A percentile compares a stretch with the other conserved stretches of the same genome.
Evolutionary conservation across 2,888 invertebrate species (phyloP).

Genomic region (Tubulanus polymorphus): DNA sequence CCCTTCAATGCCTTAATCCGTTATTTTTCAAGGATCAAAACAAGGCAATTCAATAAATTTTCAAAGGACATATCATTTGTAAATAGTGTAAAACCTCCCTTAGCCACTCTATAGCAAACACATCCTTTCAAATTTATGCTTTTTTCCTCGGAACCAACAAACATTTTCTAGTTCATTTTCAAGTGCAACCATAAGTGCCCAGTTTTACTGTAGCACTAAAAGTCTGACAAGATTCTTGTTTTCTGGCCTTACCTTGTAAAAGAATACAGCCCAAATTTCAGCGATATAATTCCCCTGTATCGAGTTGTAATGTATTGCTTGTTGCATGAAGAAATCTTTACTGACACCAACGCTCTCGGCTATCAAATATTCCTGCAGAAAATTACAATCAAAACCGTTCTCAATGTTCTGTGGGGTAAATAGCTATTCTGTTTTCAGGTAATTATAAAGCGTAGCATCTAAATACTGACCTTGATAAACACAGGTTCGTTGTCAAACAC

Average conservation of each 20-base stretch:
- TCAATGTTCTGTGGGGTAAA: neutral
- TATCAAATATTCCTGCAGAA: slow-evolving; percentile 14
- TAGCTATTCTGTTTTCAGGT: neutral
- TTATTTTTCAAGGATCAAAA: neutral
- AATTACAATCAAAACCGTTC: neutral
- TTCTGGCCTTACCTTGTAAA: slow-evolving; percentile 3
- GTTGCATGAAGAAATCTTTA: slow-evolving; percentile 10
- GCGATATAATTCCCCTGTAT: neutral
- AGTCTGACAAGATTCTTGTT: too few species aligned
- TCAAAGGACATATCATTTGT: neutral
- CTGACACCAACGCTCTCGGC: slow-evolving; percentile 10
- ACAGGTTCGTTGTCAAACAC: slow-evolving; percentile 4
- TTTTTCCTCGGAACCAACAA: too few species aligned
- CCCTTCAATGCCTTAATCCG: neutral
- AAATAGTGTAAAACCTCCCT: too few species aligned
- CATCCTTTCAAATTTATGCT: too few species aligned
- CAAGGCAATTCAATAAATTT: neutral
- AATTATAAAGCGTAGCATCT: too few species aligned
- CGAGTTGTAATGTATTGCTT: slow-evolving; percentile 8
- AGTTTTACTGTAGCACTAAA: too few species aligned
- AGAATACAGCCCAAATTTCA: neutral
- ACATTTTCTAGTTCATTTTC: too few species aligned
- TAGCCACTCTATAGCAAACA: too few species aligned
- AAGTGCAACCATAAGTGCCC: too few species aligned
- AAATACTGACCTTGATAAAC: slow-evolving; percentile 12